Conservation (phyloP, 2,797 vertebrate species). For the Onychomys torridus region DNA sequence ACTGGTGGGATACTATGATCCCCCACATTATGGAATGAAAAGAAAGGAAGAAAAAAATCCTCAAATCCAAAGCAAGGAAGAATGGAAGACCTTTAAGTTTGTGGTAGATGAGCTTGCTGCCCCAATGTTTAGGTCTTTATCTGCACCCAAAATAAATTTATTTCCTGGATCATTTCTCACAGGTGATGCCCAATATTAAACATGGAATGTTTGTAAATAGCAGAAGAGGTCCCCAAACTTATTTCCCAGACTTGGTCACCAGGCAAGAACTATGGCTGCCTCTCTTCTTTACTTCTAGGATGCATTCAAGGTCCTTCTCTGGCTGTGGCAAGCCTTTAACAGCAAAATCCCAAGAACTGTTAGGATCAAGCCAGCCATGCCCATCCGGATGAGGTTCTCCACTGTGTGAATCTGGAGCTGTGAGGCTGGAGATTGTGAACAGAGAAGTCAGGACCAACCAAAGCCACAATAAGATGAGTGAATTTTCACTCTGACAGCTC, state of each 20-base stretch:
- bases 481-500: not conserved
- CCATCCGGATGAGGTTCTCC: not conserved
- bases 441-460: not conserved
- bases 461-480: not conserved
- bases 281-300: not conserved
- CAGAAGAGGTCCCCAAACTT: not conserved
- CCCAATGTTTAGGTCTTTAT: not conserved
- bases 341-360: not conserved
- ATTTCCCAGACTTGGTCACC: too few species aligned
- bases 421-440: not conserved
- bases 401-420: not conserved
- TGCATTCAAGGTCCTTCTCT: not conserved
- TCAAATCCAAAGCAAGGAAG: not conserved
- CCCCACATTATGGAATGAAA: not conserved
- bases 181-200: not conserved
- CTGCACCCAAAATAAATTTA: too few species aligned
- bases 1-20: rapidly evolving
- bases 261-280: rapidly evolving
- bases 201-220: not conserved
- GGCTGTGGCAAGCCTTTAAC: not conserved
- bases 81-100: too few species aligned
- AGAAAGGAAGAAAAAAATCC: too few species aligned
- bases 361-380: rapidly evolving
- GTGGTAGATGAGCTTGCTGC: too few species aligned
- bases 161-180: not conserved